Base-by-base conservation (phyloP, 2,797 vertebrate species). In the Heteromormyrus szaboi region DNA sequence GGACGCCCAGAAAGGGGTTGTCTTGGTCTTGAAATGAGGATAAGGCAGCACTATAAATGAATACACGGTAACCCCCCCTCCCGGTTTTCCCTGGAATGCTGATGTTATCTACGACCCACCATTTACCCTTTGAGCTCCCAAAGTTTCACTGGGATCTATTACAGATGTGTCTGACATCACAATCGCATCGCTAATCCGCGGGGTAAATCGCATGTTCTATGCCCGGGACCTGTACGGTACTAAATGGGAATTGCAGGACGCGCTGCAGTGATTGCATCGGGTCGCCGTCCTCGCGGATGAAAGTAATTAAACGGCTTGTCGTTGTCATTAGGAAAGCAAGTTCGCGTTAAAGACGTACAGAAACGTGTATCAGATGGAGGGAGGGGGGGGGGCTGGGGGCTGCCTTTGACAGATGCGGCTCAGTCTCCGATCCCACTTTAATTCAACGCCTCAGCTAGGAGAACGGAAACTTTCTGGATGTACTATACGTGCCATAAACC, bases 1-100 rank as follows among this genome's bases (percentile, higher is more conserved):
- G 92, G 89, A 84, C 50, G 79, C 54, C 68, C 90, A 22, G 91
- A 48, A 92, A 92, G 83, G 54, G 79, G 0, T 86, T 86, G 89
- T 81, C 81, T 91, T 89, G 90, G 89, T 90, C 89, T 84, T 48
- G 1, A 22, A 84, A 84, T 25, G 81, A 84, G 46, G 7, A 46
- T 84, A 25, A 84, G 6, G 22, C 46, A 50, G 41, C 81, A 25
- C 25, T 84, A 50, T 84, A 46, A 50, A 46, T 46, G 8, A 48
- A 84, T 22, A 25, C 81, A 25, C 46, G 81, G 81, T 84, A 19
- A 14, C n/a, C 81, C 79, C 62, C 62, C 25, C 29, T 25, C 62
- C 22, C 22, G 81, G 41, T 48, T 84, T 50, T 84, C 81, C 41
- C 46, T 84, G 81, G 44, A 84, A 84, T 84, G 81, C 22, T 14